Percentiles rank a stretch among this genome's conserved stretches.
Conservation (phyloP, 1,140 invertebrate genomes). For the Mercenaria mercenaria region DNA sequence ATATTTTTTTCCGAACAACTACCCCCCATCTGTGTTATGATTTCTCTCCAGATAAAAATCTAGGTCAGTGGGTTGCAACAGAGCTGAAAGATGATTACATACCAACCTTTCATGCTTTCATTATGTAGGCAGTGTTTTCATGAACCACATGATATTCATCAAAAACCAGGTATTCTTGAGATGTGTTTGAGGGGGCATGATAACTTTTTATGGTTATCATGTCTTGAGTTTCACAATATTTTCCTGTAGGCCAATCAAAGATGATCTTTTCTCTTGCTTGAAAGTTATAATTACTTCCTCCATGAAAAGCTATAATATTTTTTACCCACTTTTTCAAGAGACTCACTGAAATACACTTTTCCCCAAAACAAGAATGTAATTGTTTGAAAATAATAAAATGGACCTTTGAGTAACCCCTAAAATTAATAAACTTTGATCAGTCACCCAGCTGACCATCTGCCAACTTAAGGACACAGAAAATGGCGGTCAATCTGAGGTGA, state of each 20-base stretch:
- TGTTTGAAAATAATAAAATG: too few species aligned
- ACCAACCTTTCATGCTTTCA: not conserved
- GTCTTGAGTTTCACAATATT: not conserved
- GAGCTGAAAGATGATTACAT: not conserved
- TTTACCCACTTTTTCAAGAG: too few species aligned
- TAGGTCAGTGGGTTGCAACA: slow-evolving; percentile 29
- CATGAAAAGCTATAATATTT: too few species aligned
- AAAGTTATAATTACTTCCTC: too few species aligned
- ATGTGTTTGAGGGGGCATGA: not conserved
- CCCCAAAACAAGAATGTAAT: too few species aligned
- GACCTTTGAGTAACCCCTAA: too few species aligned
- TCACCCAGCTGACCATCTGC: slow-evolving; percentile 41
- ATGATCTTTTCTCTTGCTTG: too few species aligned
- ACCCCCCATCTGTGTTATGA: too few species aligned
- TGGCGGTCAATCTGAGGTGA: slow-evolving; percentile 20
- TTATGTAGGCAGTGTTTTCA: not conserved
- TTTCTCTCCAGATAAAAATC: slow-evolving; percentile 13
- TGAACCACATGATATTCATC: slow-evolving; percentile 14
- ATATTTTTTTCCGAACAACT: too few species aligned
- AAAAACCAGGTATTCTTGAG: not conserved
- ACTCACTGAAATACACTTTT: too few species aligned
- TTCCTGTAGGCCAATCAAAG: too few species aligned
- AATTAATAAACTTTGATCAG: too few species aligned
- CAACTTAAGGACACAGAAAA: not conserved
- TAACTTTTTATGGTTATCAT: slow-evolving; percentile 17